Base-by-base conservation (phyloP, 23 tunicate genomes). In the Halocynthia roretzi region DNA sequence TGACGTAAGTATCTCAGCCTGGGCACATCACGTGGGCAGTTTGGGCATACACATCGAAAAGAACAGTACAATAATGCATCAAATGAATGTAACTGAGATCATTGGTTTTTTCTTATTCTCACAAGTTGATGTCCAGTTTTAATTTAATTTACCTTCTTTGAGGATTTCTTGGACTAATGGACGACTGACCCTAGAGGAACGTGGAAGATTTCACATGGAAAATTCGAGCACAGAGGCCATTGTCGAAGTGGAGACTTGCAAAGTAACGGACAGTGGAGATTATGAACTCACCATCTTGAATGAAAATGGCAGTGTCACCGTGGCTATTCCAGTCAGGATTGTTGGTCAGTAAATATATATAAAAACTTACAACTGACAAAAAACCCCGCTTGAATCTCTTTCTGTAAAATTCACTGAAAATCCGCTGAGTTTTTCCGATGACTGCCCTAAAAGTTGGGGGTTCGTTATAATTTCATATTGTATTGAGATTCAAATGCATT, bases 111-210 rank as follows among this genome's bases (percentile, higher is more conserved):
- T 31, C 44, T 31, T 31, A 31, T 31, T 14, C 63, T 58, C 4
- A 14, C 5, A 1, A 58, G 17, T 14, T 14, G 15, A n/a, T 58
- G 4, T 58, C 17, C 15, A 58, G 15, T 4, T 15, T 19, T 72
- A n/a, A 60, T 61, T 62, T 15, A 50, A 72, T 2, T 15, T 2
- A 40, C 15, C 2, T 15, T 23, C 58, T 52, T 31, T 9, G 67
- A 92, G 98, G 18, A 83, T 80, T 10, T 80, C 83, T 18, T 92
- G 98, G 98, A 92, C 87, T 8, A 92, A 92, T 55, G 98, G 98
- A 10, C 75, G 98, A 15, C 86, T 83, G 8, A 92, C 98, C 7
- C 75, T 92, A 78, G 78, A 74, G 49, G 89, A 92, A 53, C 72
- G 84, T 51, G 98, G 98, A 18, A 78, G 98, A 8, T 86, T 78